Percentiles rank a stretch among this genome's conserved stretches.
phyloP scores from a whole-genome alignment of 1,140 invertebrate species.

The Brachionus paranguensis region DNA sequence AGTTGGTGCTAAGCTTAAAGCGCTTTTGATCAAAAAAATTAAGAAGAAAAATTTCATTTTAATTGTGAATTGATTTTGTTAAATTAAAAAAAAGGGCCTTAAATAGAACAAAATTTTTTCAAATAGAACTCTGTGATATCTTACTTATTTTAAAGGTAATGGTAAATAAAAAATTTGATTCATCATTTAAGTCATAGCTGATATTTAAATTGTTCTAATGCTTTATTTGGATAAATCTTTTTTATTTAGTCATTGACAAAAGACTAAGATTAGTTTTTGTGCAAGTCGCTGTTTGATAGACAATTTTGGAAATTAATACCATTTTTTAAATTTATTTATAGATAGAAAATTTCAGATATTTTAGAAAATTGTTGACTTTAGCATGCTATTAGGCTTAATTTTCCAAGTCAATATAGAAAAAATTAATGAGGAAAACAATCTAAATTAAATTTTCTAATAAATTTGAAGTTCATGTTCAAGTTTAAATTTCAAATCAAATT shows the following conservation, averaged over 20 bases:
- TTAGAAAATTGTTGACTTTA: too few species aligned
- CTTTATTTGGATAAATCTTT: neutral
- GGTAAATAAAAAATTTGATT: neutral
- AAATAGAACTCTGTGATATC: neutral
- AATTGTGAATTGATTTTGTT: neutral
- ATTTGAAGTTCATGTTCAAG: too few species aligned
- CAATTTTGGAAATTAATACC: neutral
- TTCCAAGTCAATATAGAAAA: too few species aligned
- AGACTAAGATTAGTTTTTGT: neutral
- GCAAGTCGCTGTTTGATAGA: neutral
- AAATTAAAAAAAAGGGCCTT: neutral
- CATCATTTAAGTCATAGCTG: neutral
- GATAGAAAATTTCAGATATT: too few species aligned
- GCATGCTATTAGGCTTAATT: too few species aligned
- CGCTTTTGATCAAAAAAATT: neutral
- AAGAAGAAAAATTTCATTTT: neutral
- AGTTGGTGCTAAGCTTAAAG: neutral
- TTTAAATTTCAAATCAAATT: too few species aligned
- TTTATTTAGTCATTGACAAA: neutral
- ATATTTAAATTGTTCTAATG: neutral
- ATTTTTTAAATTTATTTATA: neutral
- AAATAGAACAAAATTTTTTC: neutral
- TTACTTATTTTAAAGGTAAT: neutral
- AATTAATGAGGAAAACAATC: too few species aligned
- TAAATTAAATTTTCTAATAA: too few species aligned